phyloP scores from a whole-genome alignment of 2,797 vertebrate species.

The Xenops minutus region DNA sequence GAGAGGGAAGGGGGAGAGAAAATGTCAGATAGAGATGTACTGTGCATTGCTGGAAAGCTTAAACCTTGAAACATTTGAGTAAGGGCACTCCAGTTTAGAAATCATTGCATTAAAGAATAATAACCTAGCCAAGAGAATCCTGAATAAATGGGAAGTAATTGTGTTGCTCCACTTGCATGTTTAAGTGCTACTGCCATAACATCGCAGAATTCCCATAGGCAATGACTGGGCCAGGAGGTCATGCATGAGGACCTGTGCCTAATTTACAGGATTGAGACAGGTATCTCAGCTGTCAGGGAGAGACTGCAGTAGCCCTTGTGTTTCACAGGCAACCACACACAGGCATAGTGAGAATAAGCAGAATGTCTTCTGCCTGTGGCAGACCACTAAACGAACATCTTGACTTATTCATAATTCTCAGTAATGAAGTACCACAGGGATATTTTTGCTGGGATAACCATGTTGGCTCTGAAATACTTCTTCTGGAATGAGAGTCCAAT shows the following conservation, averaged over 20 bases:
- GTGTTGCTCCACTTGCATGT: background rate
- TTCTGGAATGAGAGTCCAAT: slow-evolving; percentile 1
- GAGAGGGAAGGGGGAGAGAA: background rate
- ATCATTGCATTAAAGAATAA: background rate
- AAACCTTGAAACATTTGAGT: slow-evolving; percentile 8
- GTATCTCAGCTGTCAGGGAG: background rate
- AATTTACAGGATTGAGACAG: background rate
- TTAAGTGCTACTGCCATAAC: background rate
- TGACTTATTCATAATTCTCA: background rate
- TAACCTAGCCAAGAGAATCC: background rate
- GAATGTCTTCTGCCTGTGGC: background rate
- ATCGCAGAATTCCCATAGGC: background rate
- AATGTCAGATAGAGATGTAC: slow-evolving; percentile 21
- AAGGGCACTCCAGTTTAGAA: slow-evolving; percentile 18
- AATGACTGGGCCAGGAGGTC: background rate
- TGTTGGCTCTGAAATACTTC: background rate
- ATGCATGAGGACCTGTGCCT: background rate
- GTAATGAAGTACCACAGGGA: background rate
- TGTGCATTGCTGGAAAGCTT: slow-evolving; percentile 6
- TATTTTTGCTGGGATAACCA: slow-evolving; percentile 11
- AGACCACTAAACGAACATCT: background rate
- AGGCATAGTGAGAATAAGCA: background rate
- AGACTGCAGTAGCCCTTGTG: background rate
- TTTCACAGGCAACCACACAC: background rate
- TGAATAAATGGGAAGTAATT: background rate